Evolutionary conservation across 2,113 vertebrate genomes (phyloP), one percentile per base, ranked within the genome.

Genomic region (Heterochromis multidens): DNA sequence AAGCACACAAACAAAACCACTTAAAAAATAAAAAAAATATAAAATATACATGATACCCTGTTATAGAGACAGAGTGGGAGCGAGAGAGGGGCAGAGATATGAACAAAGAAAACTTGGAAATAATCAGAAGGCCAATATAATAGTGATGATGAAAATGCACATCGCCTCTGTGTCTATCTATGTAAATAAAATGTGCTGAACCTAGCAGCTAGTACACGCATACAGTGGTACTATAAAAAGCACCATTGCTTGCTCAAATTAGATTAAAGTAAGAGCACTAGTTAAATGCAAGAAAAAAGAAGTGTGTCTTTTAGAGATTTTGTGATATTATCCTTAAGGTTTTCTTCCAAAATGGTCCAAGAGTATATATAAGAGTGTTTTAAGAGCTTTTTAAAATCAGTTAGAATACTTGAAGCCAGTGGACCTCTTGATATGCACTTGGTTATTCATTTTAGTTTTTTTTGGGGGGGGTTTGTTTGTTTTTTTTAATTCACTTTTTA

Each of bases 151-250:
- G 40, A 49, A 49, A 70, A 29, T 6, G 2, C 16, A 29, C 23
- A 49, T 49, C 23, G 46, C 9, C 23, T 25, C 8, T 19, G 9
- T 70, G 49, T 29, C 5, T 29, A 8, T 1, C 0, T 19, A 49
- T 7, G 25, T 70, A 46, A 49, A 49, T 49, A 49, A 7, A 35
- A 52, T 29, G 8, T 29, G 40, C 16, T 49, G 40, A 72, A 29
- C 17, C 65, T 70, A 29, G 16, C 63, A 27, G 37, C 37, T 70
- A 65, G 2, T 40, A 16, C n/a, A 5, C 40, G 21, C 35, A 35
- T 29, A 49, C 16, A 49, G 54, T 4, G 21, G 4, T 56, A 56
- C 9, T 56, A 56, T 56, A n/a, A 56, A 56, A 56, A 56, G 54
- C 54, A 11, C 21, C 9, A 11, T 9, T 56, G 19, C 21, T 56